Percentiles rank a stretch among this genome's conserved stretches.
Conservation (phyloP, 2,888 invertebrate species). For the Nemoura dubitans region DNA sequence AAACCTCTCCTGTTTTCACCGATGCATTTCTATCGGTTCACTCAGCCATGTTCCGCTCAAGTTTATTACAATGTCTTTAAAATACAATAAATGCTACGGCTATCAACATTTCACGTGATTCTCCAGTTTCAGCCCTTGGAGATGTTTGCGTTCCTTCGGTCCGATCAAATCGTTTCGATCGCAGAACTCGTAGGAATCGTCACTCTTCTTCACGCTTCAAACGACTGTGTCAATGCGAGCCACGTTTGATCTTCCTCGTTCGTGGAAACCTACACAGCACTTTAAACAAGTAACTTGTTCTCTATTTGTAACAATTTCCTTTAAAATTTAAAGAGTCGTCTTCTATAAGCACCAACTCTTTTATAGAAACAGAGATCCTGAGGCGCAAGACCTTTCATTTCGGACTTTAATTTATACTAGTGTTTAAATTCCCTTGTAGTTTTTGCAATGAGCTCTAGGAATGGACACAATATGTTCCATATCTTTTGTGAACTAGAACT, state of each 20-base stretch:
- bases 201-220: conserved; percentile 1
- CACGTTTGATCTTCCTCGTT: neutral
- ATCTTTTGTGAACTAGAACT: neutral
- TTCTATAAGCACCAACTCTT: conserved; percentile 3
- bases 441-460: conserved; percentile 2
- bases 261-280: conserved; percentile 1
- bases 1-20: conserved; percentile 21
- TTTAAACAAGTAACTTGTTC: neutral
- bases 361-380: conserved; percentile 8
- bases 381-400: neutral
- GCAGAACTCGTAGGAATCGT: neutral
- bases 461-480: neutral
- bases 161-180: neutral
- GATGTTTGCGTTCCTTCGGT: neutral
- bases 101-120: conserved; percentile 9
- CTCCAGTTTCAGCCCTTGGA: conserved; percentile 17
- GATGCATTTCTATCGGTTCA: neutral
- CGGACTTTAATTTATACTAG: conserved; percentile 22
- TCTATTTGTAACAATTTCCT: conserved; percentile 5
- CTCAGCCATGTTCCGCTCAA: neutral
- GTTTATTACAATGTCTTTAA: conserved; percentile 12
- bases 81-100: neutral
- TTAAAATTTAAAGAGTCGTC: neutral
- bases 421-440: conserved; percentile 17
- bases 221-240: neutral